Conservation (phyloP, 2,113 vertebrate species). For the Guaruba guarouba region DNA sequence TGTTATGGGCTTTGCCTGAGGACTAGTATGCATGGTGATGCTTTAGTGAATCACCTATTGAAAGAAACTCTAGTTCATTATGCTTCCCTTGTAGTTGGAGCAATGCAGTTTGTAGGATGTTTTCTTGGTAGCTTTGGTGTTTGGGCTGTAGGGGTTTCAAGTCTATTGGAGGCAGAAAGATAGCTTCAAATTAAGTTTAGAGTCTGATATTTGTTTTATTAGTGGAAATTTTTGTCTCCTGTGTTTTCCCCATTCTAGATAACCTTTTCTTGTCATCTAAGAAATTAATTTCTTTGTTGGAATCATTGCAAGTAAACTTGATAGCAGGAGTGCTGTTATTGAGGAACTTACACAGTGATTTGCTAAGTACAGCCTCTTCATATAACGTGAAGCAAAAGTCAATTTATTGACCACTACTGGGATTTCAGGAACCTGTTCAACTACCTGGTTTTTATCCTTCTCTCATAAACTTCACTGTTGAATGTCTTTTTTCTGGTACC, state of each 20-base stretch:
- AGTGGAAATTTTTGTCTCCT: slow-evolving; percentile 73
- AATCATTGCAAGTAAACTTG: slow-evolving; percentile 77
- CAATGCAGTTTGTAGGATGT: slow-evolving; percentile 13
- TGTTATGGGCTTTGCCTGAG: background rate
- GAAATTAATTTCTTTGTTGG: slow-evolving; percentile 82
- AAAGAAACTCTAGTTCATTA: slow-evolving; percentile 6
- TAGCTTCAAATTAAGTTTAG: slow-evolving; percentile 61
- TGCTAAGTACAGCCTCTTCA: slow-evolving; percentile 78
- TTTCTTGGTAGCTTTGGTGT: slow-evolving; percentile 44
- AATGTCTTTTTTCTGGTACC: slow-evolving; percentile 38
- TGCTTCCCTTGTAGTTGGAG: slow-evolving; percentile 1
- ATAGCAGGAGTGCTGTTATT: slow-evolving; percentile 76
- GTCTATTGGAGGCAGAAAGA: slow-evolving; percentile 33
- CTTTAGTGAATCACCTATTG: background rate
- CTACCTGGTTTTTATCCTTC: slow-evolving; percentile 56
- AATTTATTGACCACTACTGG: slow-evolving; percentile 74
- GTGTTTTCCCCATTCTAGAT: slow-evolving; percentile 73
- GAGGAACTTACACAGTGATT: slow-evolving; percentile 77
- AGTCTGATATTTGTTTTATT: slow-evolving; percentile 76
- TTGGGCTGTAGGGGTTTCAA: slow-evolving; percentile 58
- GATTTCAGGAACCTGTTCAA: slow-evolving; percentile 76
- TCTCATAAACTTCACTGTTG: slow-evolving; percentile 54
- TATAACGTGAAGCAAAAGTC: slow-evolving; percentile 75
- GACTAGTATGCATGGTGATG: background rate
- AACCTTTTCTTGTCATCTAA: slow-evolving; percentile 75